Base-by-base conservation (phyloP, 2,113 vertebrate species). In the Otus sunia region DNA sequence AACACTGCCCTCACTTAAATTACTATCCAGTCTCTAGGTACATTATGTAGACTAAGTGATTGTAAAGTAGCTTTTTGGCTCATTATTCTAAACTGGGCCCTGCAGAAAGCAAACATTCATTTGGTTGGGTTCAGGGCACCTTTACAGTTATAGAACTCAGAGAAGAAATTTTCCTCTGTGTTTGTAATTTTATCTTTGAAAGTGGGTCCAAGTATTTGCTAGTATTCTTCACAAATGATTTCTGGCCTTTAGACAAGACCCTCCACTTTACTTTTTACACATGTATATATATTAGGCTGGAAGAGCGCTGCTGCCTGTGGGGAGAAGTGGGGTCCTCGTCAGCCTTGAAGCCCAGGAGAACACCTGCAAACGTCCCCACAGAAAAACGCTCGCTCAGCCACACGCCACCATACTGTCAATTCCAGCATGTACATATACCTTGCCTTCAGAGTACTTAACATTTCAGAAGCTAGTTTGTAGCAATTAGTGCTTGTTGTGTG, bases 401-500 rank as follows among this genome's bases (percentile, higher is more conserved):
- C 41, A 41, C 14, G 5, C 23, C 7, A 0, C 20, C 10, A 1
- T 9, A 78, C 36, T 76, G 80, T 73, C 56, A 12, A 43, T 93
- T 29, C 53, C 29, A 85, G 73, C 52, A 11, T 29, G 45, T 30
- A 69, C 21, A 36, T 55, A 36, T 12, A 43, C 73, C 53, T 45
- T 36, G 71, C 76, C 94, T 89, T 94, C 56, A 71, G 78, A 92
- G 95, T 34, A 78, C 79, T 88, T 91, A 91, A 59, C 77, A 49
- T 68, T 64, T 87, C 91, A 90, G 68, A 75, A 60, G 80, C 75
- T 36, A 85, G 77, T 97, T 97, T 98, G 98, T 98, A 98, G 97
- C 98, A 98, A 98, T 98, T 98, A 98, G 96, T 26, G 89, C 93
- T 74, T 96, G 95, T 91, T 77, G 94, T 97, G 96, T 85, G 95